Evolutionary conservation across 2,113 vertebrate genomes (phyloP).

Genomic region (Corythoichthys haematopterus): DNA sequence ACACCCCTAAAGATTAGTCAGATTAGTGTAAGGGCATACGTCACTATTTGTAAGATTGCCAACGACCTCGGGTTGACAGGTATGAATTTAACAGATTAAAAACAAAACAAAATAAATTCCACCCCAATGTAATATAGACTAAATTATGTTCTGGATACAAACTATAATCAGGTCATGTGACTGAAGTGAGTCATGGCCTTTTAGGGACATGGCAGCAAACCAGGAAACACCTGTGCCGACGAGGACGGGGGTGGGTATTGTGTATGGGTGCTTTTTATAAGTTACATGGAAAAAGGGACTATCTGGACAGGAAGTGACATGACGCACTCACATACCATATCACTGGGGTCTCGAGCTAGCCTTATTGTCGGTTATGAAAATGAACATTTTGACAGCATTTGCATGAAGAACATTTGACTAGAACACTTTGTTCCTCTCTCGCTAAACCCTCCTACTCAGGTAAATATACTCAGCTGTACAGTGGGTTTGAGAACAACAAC

Average conservation of each 20-base stretch:
- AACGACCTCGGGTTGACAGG: too few relatives aligned
- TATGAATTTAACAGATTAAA: too few relatives aligned
- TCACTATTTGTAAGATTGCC: too few relatives aligned
- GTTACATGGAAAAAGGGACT: slow-evolving; percentile 48
- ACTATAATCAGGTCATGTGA: slow-evolving; percentile 36
- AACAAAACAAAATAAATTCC: too few relatives aligned
- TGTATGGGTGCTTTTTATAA: slow-evolving; percentile 54
- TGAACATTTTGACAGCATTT: slow-evolving; percentile 10
- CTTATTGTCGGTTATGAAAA: slow-evolving; percentile 28
- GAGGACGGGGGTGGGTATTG: slow-evolving; percentile 47
- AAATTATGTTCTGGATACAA: background rate
- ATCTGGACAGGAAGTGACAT: slow-evolving; percentile 59
- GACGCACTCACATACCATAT: slow-evolving; percentile 34
- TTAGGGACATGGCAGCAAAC: slow-evolving; percentile 47
- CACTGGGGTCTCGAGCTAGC: slow-evolving; percentile 6
- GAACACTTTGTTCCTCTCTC: background rate
- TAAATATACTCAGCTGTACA: background rate
- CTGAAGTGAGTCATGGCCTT: slow-evolving; percentile 36
- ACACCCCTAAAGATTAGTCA: too few relatives aligned
- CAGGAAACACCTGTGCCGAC: slow-evolving; percentile 68
- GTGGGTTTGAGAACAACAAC: background rate
- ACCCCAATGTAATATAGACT: too few relatives aligned
- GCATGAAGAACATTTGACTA: background rate
- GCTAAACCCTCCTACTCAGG: background rate
- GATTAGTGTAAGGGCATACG: too few relatives aligned